Evolutionary conservation across 2,888 invertebrate species (phyloP).

Genomic region (Drosophila falleni): DNA sequence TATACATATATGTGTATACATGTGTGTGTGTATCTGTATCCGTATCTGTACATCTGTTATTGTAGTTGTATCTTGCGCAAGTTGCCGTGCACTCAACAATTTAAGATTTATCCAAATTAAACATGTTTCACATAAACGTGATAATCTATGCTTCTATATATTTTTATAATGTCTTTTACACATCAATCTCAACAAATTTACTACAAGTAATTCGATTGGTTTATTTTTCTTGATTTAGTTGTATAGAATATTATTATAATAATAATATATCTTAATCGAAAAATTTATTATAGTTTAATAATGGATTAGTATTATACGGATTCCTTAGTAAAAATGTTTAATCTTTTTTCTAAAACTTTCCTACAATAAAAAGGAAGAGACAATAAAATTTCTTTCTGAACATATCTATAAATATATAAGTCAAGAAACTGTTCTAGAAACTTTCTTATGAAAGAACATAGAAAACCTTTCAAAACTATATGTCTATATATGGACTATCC

Average conservation of each 20-base stretch:
- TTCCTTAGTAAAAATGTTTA: too few species aligned
- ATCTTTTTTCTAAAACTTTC: too few species aligned
- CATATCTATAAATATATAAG: too few species aligned
- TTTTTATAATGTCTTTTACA: background rate
- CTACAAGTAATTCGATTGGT: background rate
- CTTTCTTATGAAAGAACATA: background rate
- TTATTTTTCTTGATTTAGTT: background rate
- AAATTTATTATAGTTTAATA: too few species aligned
- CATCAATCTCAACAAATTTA: background rate
- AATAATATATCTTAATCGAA: too few species aligned
- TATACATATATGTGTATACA: background rate
- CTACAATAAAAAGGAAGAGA: too few species aligned
- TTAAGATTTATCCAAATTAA: conserved; percentile 42
- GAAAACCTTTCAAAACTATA: background rate
- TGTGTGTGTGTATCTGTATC: conserved; percentile 1
- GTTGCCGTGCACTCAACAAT: conserved; percentile 52
- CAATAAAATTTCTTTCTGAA: too few species aligned
- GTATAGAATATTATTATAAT: too few species aligned
- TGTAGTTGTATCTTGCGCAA: conserved; percentile 48
- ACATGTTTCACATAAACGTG: conserved; percentile 27
- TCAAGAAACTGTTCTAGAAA: background rate
- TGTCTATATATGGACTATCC: background rate
- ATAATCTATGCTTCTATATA: background rate
- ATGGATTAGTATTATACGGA: too few species aligned
- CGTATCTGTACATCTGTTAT: conserved; percentile 12